Base-by-base conservation (phyloP, 2,888 invertebrate species). In the Eilema griseolum region DNA sequence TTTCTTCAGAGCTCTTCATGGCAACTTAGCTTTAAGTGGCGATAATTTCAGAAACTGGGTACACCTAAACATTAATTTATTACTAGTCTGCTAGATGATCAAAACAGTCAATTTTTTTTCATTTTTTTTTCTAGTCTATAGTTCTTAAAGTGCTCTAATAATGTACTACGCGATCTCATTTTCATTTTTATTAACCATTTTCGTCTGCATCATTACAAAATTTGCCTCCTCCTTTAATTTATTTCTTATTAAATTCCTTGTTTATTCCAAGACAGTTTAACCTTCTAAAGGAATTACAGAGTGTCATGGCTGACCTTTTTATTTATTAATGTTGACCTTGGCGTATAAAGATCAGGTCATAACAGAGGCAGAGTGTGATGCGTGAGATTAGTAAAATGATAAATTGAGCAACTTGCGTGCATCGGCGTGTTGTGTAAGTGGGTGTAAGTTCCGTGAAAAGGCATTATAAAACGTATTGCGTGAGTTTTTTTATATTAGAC, bases 21-120 rank as follows among this genome's bases (percentile, higher is more conserved):
- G 24, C 37, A 37, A 62, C 61, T 62, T 62, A 62, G 23, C 23
- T 37, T 62, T 37, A 62, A 7, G 16, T 33, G 7, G 23, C 61
- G 10, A 61, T 61, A 23, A 61, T 8, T 61, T 61, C 14, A 37
- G 37, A 37, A 24, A 62, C 37, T 24, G 16, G 7, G 61, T 12
- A 0, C 7, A 37, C 7, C 23, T 23, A 61, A 61, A 52, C 52
- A n/a, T 52, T 52, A n/a, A 8, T 52, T 52, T 52, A 52, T 0
- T 52, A n/a, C 46, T 46, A 46, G 5, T 46, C 46, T 46, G 20
- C 5, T 20, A 46, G 46, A 20, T 20, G 1, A 46, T 20, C 46
- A n/a, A 16, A 20, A 20, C 46, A 20, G 7, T n/a, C n/a, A n/a
- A n/a, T n/a, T n/a, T n/a, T 11, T 37, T 37, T 37, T 14, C 1